Conservation (phyloP, 1,140 invertebrate genomes). For the Dreissena polymorpha region DNA sequence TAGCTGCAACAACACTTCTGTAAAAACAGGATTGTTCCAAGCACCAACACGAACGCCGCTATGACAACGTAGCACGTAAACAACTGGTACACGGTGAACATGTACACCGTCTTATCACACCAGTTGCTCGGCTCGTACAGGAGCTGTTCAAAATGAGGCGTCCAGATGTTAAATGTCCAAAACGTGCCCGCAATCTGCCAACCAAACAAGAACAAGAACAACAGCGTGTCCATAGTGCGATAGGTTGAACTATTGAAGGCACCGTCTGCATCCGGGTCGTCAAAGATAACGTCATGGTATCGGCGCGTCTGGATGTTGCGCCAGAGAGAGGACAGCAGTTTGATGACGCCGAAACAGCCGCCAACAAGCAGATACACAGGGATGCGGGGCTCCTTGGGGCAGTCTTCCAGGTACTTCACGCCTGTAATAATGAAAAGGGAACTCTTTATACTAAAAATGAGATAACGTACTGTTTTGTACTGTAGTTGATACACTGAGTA, state of each 20-base stretch:
- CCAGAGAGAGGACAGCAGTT: conserved; percentile 82
- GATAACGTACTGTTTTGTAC: no score
- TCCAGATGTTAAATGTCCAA: conserved; percentile 70
- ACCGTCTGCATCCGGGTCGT: conserved; percentile 73
- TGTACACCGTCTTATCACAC: conserved; percentile 75
- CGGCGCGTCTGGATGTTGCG: conserved; percentile 83
- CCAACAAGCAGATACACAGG: conserved; percentile 77
- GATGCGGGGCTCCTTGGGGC: conserved; percentile 74
- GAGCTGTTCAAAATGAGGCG: conserved; percentile 79
- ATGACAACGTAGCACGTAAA: conserved; percentile 82
- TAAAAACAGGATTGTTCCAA: conserved; percentile 43
- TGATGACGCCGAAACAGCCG: conserved; percentile 74
- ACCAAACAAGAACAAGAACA: conserved; percentile 82
- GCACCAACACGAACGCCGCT: conserved; percentile 62
- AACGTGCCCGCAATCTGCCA: conserved; percentile 82
- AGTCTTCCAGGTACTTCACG: conserved; percentile 69
- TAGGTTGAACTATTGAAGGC: conserved; percentile 69
- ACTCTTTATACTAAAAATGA: no score
- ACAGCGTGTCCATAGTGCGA: conserved; percentile 80
- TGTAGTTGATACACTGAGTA: no score
- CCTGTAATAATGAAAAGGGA: neutral
- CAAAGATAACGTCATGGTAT: conserved; percentile 81
- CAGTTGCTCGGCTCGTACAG: conserved; percentile 82
- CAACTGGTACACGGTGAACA: conserved; percentile 83
- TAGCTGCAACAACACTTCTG: conserved; percentile 45